These are phyloP conservation scores for Cheilosia variabilis DNA, from an alignment of 2,888 invertebrate species.

Conservation along the genomic window DNA sequence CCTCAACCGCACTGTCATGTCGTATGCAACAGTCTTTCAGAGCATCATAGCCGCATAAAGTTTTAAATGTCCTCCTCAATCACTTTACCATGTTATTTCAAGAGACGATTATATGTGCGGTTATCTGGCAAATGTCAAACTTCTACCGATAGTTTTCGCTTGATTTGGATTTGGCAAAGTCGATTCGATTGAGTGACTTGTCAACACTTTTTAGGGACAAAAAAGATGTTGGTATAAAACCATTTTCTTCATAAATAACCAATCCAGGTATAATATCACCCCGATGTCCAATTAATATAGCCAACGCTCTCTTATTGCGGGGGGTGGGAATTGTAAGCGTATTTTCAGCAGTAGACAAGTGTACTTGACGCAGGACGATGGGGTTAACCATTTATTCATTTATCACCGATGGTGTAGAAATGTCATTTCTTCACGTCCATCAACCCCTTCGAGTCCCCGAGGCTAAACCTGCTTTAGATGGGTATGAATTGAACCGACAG, in stretches of 20 bases:
- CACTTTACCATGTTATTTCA: not conserved
- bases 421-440: not conserved
- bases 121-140: not conserved
- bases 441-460: not conserved
- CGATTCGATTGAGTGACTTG: not conserved
- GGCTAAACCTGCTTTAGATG: not conserved
- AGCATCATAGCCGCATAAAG: not conserved
- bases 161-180: not conserved
- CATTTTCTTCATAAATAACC: too few species aligned
- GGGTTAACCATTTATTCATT: constrained; percentile 7
- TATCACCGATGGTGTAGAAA: constrained; percentile 11
- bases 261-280: too few species aligned
- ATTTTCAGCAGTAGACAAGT: not conserved
- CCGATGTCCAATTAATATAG: too few species aligned
- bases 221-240: too few species aligned
- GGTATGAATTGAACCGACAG: not conserved
- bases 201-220: not conserved
- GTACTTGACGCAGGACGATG: not conserved
- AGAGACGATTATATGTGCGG: not conserved
- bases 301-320: not conserved
- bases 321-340: not conserved
- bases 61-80: not conserved
- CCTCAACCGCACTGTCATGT: not conserved
- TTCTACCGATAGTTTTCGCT: not conserved
- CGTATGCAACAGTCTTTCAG: not conserved